A percentile compares a stretch with the other conserved stretches of the same genome.
phyloP scores from a whole-genome alignment of 2,888 invertebrate species.

The Lissonota sp. region DNA sequence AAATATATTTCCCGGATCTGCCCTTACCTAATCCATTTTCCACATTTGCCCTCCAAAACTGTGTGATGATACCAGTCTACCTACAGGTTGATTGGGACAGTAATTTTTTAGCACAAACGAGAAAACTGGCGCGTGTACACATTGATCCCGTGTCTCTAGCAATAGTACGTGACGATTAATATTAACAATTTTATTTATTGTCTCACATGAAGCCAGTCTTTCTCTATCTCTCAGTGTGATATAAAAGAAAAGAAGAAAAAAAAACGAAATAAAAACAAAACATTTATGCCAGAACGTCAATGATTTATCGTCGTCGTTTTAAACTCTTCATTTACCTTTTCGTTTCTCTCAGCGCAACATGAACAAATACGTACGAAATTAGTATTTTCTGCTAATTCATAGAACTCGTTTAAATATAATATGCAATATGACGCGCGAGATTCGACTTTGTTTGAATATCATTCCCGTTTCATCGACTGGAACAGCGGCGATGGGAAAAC shows the following conservation, averaged over 20 bases:
- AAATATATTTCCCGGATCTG: slow-evolving; percentile 31
- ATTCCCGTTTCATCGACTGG: no score
- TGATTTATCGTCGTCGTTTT: background rate
- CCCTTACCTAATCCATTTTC: background rate
- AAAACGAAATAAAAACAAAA: slow-evolving; percentile 64
- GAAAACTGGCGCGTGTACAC: slow-evolving; percentile 67
- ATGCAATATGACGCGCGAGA: no score
- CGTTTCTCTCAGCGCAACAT: no score
- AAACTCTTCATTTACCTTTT: no score
- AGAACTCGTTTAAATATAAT: no score
- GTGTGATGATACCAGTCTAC: slow-evolving; percentile 52
- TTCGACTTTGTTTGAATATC: no score
- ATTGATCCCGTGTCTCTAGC: slow-evolving; percentile 69
- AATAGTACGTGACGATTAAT: slow-evolving; percentile 73
- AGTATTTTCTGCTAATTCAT: no score
- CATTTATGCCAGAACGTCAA: slow-evolving; percentile 71
- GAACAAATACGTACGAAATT: no score
- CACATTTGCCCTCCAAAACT: slow-evolving; percentile 23
- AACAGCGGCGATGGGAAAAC: no score
- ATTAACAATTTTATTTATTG: slow-evolving; percentile 76
- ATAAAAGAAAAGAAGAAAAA: slow-evolving; percentile 41
- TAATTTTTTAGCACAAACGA: slow-evolving; percentile 64
- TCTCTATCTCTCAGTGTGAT: slow-evolving; percentile 74
- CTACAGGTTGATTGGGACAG: slow-evolving; percentile 30
- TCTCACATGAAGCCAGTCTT: slow-evolving; percentile 74